Base-by-base conservation (phyloP, 2,797 vertebrate species). In the Chrysocyon brachyurus region DNA sequence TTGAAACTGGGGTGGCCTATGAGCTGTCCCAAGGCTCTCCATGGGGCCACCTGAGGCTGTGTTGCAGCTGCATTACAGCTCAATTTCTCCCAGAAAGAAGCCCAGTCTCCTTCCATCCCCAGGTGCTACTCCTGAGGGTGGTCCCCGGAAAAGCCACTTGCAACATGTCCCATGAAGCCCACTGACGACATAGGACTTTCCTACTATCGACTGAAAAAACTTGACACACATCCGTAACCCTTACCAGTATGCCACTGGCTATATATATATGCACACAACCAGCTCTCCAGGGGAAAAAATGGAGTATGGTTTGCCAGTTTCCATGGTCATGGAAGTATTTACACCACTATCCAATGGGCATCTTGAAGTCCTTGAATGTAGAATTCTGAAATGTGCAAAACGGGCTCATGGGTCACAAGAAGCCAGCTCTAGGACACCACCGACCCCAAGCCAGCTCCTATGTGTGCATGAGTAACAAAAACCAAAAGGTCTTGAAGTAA, bases 401-500 rank as follows among this genome's bases (percentile, higher is more conserved):
- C 12, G 17, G 40, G 31, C 31, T 72, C 24, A 19, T 3, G 1
- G 21, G 8, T n/a, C 12, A 3, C 3, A 4, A 17, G 73, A 31
- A 91, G 2, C 10, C 19, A 6, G 21, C 57, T 26, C n/a, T 22
- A 17, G 21, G 46, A 36, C 26, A 24, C 70, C 22, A 49, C n/a
- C 22, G 46, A 12, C 19, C 22, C 49, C 68, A 36, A 17, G 12
- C 21, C 36, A n/a, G n/a, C 12, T 4, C 14, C 22, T 3, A 2
- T 3, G 0, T 31, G 46, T 21, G 1, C 12, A 0, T 15, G 12
- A 21, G 16, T 49, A 33, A 46, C 9, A 3, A 9, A 54, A 70
- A 70, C 78, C 78, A 85, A 54, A 78, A 52, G 16, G 12, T 73
- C 70, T 24, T 4, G 46, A 79, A 83, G 40, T 24, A 56, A 40